Percentiles rank a stretch among this genome's conserved stretches.
phyloP scores from a whole-genome alignment of 2,888 invertebrate genomes.

The Adineta ricciae region DNA sequence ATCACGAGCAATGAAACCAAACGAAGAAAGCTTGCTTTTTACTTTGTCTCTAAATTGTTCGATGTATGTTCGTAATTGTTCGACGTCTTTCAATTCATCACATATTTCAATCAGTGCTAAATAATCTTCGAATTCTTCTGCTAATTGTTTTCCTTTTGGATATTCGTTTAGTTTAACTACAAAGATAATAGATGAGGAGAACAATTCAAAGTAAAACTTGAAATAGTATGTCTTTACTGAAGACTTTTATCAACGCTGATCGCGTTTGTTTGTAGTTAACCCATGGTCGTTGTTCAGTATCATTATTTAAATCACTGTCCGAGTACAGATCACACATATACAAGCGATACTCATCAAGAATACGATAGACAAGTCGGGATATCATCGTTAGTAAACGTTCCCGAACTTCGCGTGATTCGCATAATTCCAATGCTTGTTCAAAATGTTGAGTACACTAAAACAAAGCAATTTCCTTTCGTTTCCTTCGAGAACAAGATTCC shows the following conservation, averaged over 20 bases:
- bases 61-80: neutral
- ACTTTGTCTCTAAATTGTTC: neutral
- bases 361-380: neutral
- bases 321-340: slow-evolving; percentile 2
- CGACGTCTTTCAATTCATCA: slow-evolving; percentile 16
- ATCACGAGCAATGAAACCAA: too few species aligned
- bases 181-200: neutral
- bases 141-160: neutral
- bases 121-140: slow-evolving; percentile 21
- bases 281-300: neutral
- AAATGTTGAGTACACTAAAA: slow-evolving; percentile 18
- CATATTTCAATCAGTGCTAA: neutral
- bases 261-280: slow-evolving; percentile 2
- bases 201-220: neutral
- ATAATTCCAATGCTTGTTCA: neutral
- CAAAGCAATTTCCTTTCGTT: too few species aligned
- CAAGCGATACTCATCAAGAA: neutral
- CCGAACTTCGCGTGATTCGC: neutral
- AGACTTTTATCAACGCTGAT: neutral
- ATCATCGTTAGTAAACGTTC: neutral
- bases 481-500: too few species aligned
- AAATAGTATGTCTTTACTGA: neutral
- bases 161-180: slow-evolving; percentile 1
- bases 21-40: neutral
- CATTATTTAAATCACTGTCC: neutral